phyloP scores from a whole-genome alignment of 2,113 vertebrate genomes.

The Callaeas wilsoni region DNA sequence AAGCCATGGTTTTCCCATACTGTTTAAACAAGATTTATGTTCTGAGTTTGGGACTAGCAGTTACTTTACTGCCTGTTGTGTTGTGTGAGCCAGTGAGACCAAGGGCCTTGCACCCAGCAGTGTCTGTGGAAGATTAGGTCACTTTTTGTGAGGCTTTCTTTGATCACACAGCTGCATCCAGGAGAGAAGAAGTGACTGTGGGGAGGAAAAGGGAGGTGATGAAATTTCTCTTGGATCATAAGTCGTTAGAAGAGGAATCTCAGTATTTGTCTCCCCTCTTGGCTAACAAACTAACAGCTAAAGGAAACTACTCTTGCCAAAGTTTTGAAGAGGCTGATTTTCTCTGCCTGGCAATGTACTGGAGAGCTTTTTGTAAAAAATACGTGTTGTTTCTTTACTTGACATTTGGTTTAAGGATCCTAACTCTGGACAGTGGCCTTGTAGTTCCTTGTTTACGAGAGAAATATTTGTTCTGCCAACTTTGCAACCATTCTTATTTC shows the following conservation, averaged over 20 bases:
- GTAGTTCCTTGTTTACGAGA: not conserved
- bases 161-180: not conserved
- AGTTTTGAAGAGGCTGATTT: not conserved
- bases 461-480: not conserved
- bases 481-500: not conserved
- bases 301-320: not conserved
- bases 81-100: not conserved
- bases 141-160: not conserved
- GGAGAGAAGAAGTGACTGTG: not conserved
- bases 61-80: not conserved
- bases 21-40: not conserved
- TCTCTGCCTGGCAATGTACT: not conserved
- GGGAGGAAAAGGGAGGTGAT: not conserved
- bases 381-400: accelerated
- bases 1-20: not conserved
- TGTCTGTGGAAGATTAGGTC: not conserved
- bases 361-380: not conserved
- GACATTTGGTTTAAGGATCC: not conserved
- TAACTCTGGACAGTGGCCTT: not conserved
- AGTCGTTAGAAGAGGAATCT: not conserved
- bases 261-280: not conserved
- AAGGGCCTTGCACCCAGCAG: not conserved
- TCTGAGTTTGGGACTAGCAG: not conserved
- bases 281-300: not conserved
- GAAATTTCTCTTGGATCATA: not conserved